Percentiles rank a stretch among this genome's conserved stretches.
phyloP scores from a whole-genome alignment of 2,888 invertebrate species.

The Neoitamus cyanurus region DNA sequence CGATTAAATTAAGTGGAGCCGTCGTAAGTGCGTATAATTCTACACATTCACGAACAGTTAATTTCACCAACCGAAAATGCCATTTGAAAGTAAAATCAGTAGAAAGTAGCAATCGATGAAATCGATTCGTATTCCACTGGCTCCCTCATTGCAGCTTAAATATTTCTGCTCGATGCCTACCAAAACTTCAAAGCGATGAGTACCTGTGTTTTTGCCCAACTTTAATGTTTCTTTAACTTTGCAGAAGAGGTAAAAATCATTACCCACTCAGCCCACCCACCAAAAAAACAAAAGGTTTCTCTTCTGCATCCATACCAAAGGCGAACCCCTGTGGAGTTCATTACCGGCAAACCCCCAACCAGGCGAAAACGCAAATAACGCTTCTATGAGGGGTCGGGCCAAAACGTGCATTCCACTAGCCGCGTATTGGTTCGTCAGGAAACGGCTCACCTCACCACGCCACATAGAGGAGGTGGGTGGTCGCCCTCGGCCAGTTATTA shows the following conservation, averaged over 20 bases:
- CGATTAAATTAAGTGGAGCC: no score
- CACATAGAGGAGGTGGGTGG: not conserved
- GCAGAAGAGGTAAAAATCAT: not conserved
- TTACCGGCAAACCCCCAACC: slow-evolving; percentile 3
- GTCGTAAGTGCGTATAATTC: no score
- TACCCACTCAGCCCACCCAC: not conserved
- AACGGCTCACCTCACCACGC: not conserved
- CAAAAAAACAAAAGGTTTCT: not conserved
- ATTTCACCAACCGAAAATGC: not conserved
- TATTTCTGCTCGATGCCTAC: no score
- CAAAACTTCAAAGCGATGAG: no score
- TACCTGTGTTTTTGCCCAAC: no score
- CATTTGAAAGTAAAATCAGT: not conserved
- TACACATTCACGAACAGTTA: not conserved
- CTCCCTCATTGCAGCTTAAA: no score
- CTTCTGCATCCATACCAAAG: not conserved
- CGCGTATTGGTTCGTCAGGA: not conserved
- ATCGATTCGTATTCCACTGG: no score
- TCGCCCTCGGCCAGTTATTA: not conserved
- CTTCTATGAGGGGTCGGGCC: not conserved
- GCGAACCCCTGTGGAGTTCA: slow-evolving; percentile 9
- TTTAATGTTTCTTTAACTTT: no score
- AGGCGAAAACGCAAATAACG: not conserved
- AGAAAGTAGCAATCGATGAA: no score
- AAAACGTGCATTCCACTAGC: not conserved